Evolutionary conservation across 2,888 invertebrate genomes (phyloP).

Genomic region (Auanema freiburgensis): DNA sequence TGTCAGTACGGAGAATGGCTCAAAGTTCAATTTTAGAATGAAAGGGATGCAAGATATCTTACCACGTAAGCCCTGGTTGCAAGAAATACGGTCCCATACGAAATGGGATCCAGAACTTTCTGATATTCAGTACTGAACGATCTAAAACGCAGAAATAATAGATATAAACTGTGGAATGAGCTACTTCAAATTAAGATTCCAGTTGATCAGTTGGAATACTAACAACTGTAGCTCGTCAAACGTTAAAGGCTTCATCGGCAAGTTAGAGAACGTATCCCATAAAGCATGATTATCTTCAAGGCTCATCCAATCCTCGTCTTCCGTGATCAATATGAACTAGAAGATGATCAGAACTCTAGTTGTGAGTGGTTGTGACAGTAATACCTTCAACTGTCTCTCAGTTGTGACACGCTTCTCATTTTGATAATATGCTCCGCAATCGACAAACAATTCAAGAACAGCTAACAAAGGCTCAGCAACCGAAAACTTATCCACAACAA

Average conservation of each 20-base stretch:
- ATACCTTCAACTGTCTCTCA: conserved; percentile 29
- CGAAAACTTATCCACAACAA: conserved; percentile 42
- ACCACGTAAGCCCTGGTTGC: conserved; percentile 34
- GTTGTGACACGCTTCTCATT: conserved; percentile 34
- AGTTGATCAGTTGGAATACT: conserved; percentile 27
- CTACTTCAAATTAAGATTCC: conserved; percentile 48
- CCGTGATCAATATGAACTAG: conserved; percentile 49
- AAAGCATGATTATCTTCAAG: conserved; percentile 27
- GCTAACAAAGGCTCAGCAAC: conserved; percentile 47
- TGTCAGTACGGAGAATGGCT: conserved; percentile 25
- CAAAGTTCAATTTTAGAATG: conserved; percentile 2
- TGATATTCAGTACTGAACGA: conserved; percentile 55
- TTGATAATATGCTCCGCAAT: conserved; percentile 38
- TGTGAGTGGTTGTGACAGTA: conserved; percentile 5
- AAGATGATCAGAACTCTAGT: conserved; percentile 3
- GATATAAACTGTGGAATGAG: too few species aligned
- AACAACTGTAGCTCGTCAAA: conserved; percentile 26
- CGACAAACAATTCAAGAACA: conserved; percentile 52
- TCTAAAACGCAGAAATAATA: conserved; percentile 31
- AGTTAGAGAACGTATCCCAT: conserved; percentile 27
- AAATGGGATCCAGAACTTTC: conserved; percentile 40
- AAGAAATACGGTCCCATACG: conserved; percentile 40
- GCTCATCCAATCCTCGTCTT: conserved; percentile 38
- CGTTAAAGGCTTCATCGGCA: conserved; percentile 28
- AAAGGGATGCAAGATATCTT: conserved; percentile 19